Base-by-base conservation (phyloP, 2,888 invertebrate species). In the Hypsopygia costalis region DNA sequence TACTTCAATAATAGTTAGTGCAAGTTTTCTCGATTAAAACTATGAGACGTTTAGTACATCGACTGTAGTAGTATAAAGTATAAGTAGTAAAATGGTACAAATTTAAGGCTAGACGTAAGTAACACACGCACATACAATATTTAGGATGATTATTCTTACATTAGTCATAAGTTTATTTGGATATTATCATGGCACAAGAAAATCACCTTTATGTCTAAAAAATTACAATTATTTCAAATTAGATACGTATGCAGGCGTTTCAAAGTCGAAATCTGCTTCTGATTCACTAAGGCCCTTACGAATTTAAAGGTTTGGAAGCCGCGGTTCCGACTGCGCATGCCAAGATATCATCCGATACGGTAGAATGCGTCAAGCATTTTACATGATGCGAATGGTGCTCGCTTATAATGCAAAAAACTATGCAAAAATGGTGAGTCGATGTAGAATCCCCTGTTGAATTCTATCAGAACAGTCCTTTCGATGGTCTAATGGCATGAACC, bases 321-420 rank as follows among this genome's bases (percentile, higher is more conserved):
- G 58, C 44, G 63, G 59, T 42, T 39, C 37, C 53, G 47, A 72
- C 49, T 69, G 81, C 81, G 81, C 81, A 81, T 76, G 81, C 49
- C 74, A 46, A 62, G 57, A 69, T 44, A 44, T 47, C 42, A 47
- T 40, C 52, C 60, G 51, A 62, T 58, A 62, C 60, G 61, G 52
- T 62, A 53, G 60, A 73, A 77, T 81, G 80, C 80, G 81, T 66
- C 80, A 73, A 68, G 62, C 61, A 51, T 58, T 55, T 48, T 58
- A 43, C 58, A 67, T 68, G 63, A 71, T 64, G 51, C 58, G 57
- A 69, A 69, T 64, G 60, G 59, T 55, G 56, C 52, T 58, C 51
- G 49, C 53, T 55, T 58, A 43, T 57, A 52, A 50, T 44, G n/a
- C n/a, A 36, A 49, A 45, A 49, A 44, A 12, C 32, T 51, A 58